Evolutionary conservation across 2,797 vertebrate species (phyloP).

Genomic region (Pangasius larnaudii): DNA sequence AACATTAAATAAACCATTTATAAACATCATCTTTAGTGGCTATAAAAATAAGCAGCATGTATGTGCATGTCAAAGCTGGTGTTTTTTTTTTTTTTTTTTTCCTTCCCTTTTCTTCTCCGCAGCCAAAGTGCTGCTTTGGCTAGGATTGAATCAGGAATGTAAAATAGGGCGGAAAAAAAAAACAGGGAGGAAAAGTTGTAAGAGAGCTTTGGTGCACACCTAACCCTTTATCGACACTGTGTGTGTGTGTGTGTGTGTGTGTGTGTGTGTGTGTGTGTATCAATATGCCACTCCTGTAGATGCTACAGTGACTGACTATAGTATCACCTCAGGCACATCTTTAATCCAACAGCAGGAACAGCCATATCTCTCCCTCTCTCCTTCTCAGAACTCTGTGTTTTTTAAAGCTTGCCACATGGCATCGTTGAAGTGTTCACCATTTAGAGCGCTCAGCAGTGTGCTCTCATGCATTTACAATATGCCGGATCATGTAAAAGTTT

Average conservation of each 20-base stretch:
- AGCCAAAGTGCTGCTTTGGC: neutral
- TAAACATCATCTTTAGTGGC: neutral
- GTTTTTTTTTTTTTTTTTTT: neutral
- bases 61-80: neutral
- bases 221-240: neutral
- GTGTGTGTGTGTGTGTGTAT: slow-evolving; percentile 1
- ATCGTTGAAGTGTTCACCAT: slow-evolving; percentile 39
- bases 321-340: slow-evolving; percentile 50
- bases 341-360: slow-evolving; percentile 48
- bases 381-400: slow-evolving; percentile 19
- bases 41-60: neutral
- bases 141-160: neutral
- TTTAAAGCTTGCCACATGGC: slow-evolving; percentile 30
- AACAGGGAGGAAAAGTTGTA: neutral
- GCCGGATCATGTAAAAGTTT: slow-evolving; percentile 28
- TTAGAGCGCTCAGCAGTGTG: slow-evolving; percentile 31
- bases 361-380: slow-evolving; percentile 19
- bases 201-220: neutral
- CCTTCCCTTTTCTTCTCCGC: neutral
- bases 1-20: neutral
- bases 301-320: slow-evolving; percentile 51
- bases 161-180: neutral
- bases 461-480: slow-evolving; percentile 20
- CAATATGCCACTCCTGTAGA: slow-evolving; percentile 23
- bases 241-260: neutral